Evolutionary conservation across 2,888 invertebrate genomes (phyloP).

Genomic region (Cephalotes varians): DNA sequence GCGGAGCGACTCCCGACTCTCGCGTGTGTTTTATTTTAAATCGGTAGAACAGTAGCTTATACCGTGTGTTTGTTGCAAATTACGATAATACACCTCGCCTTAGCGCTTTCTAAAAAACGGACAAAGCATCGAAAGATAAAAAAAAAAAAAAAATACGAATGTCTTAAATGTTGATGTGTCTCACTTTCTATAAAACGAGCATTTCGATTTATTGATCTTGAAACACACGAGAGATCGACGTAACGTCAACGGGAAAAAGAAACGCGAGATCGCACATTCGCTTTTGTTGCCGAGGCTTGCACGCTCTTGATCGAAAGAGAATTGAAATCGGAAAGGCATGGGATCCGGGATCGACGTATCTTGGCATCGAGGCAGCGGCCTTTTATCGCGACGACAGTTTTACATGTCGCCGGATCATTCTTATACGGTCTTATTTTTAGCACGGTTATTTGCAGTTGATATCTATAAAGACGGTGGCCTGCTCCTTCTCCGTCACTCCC

Average conservation of each 20-base stretch:
- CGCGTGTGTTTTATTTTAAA: conserved; percentile 37
- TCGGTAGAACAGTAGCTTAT: background rate
- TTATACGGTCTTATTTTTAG: conserved; percentile 46
- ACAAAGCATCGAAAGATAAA: background rate
- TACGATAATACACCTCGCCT: conserved; percentile 26
- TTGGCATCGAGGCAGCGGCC: background rate
- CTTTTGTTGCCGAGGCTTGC: background rate
- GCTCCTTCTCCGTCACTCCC: background rate
- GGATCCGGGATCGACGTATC: conserved; percentile 37
- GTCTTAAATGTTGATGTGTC: conserved; percentile 4
- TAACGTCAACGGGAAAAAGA: conserved; percentile 2
- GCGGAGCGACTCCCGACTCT: conserved; percentile 3
- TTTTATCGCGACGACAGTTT: conserved; percentile 3
- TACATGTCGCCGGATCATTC: conserved; percentile 4
- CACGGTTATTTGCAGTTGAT: conserved; percentile 55
- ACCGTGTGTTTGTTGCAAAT: conserved; percentile 21
- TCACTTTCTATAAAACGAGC: conserved; percentile 47
- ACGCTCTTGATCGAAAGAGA: background rate
- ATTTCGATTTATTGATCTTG: conserved; percentile 15
- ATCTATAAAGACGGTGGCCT: conserved; percentile 20
- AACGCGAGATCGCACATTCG: background rate
- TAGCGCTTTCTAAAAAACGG: conserved; percentile 36
- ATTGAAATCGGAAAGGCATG: conserved; percentile 22
- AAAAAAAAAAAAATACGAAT: background rate
- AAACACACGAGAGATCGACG: conserved; percentile 11